Evolutionary conservation across 2,113 vertebrate genomes (phyloP).

Genomic region (Muscicapa adusta): DNA sequence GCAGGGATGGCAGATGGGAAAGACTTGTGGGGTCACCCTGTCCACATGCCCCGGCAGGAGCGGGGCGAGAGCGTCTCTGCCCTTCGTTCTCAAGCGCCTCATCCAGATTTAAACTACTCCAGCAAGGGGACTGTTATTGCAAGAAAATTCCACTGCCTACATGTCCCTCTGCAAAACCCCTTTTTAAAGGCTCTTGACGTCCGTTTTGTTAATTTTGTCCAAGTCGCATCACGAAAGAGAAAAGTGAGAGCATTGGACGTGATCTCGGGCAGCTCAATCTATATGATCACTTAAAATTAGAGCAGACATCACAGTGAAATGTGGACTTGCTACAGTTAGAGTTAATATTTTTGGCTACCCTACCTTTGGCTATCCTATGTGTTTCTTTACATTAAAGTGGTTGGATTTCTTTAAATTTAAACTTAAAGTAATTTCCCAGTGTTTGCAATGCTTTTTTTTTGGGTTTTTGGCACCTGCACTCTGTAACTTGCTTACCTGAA

Average conservation of each 20-base stretch:
- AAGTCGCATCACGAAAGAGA: neutral
- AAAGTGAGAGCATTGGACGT: neutral
- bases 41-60: slow-evolving; percentile 44
- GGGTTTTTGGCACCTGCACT: neutral
- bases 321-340: neutral
- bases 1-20: slow-evolving; percentile 58
- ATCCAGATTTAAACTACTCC: slow-evolving; percentile 23
- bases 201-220: neutral
- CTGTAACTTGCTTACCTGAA: neutral
- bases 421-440: neutral
- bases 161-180: neutral
- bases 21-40: slow-evolving; percentile 49
- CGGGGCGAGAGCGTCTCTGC: neutral
- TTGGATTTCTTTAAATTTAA: neutral
- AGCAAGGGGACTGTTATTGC: neutral
- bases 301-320: neutral
- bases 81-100: slow-evolving; percentile 27
- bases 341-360: neutral
- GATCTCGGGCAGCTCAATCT: neutral
- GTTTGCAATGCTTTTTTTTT: neutral
- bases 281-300: neutral
- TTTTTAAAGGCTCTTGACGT: neutral
- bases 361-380: neutral
- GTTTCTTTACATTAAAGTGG: neutral
- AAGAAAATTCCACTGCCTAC: slow-evolving; percentile 17